Conservation (phyloP, 2,797 vertebrate species). For the Phataginus tricuspis region DNA sequence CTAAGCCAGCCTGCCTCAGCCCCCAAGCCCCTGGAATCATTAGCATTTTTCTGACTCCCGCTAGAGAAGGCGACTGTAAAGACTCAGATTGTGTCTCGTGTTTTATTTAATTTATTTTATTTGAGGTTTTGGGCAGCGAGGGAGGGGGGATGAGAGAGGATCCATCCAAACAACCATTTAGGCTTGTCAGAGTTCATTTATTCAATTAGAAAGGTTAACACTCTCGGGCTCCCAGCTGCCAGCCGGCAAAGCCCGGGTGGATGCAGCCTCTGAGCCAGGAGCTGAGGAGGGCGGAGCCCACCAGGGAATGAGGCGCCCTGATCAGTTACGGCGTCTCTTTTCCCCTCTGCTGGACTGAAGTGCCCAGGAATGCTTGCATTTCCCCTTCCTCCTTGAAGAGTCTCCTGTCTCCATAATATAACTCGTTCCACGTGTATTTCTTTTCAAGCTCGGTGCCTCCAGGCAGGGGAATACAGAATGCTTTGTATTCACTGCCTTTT, state of each 20-base stretch:
- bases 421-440: background rate
- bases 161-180: conserved; percentile 55
- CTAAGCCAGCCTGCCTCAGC: fast-evolving
- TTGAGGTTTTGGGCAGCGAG: conserved; percentile 60
- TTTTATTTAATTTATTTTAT: conserved; percentile 72
- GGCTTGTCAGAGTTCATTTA: conserved; percentile 62
- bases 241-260: background rate
- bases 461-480: conserved; percentile 34
- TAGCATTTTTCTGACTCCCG: background rate
- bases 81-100: background rate
- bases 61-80: background rate
- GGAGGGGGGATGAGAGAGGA: background rate
- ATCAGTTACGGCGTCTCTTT: background rate
- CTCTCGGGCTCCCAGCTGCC: conserved; percentile 11
- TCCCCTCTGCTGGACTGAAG: background rate
- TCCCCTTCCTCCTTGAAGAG: background rate
- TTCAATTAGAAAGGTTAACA: conserved; percentile 55
- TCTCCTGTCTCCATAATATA: background rate
- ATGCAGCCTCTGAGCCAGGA: fast-evolving
- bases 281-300: fast-evolving
- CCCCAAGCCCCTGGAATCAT: background rate
- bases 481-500: conserved; percentile 18
- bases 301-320: fast-evolving
- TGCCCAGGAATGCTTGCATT: background rate
- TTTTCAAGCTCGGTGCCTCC: background rate